Base-by-base conservation (phyloP, 2,888 invertebrate genomes). In the Brachynemurus nebulosus region DNA sequence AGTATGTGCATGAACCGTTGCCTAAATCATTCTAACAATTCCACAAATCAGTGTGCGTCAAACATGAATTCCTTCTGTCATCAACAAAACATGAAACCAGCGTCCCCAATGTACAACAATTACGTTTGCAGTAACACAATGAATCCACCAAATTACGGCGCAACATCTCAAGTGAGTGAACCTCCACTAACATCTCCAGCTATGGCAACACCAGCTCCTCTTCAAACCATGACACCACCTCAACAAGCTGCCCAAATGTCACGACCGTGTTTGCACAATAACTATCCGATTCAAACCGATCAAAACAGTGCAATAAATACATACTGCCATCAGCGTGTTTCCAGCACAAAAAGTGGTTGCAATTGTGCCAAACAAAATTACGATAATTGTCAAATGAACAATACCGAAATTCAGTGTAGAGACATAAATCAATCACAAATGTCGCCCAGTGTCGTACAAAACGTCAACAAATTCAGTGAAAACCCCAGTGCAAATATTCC, bases 371-470 rank as follows among this genome's bases (percentile, higher is more conserved):
- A 56, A 56, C 21, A 40, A n/a, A 14, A 19, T 40, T 40, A 25
- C 45, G 60, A 61, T 42, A 58, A 56, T 46, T 58, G 57, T 49
- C 52, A 53, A 40, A 59, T 55, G 48, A 43, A 44, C 3, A 50
- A 48, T 25, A 45, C 52, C 30, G 72, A 71, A 56, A 70, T 71
- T 40, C 72, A 72, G 54, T 72, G 71, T 46, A 66, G 68, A 40
- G 69, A 71, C 48, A 67, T 72, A 2, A 70, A 68, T 43, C 72
- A 70, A 53, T 71, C 70, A 0, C 70, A 71, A 57, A 14, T 14
- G 7, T 23, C 23, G 23, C 11, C 30, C 6, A n/a, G n/a, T n/a
- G n/a, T n/a, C n/a, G n/a, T n/a, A n/a, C 21, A 20, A 17, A 34
- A 17, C 12, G 34, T 17, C 7, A 12, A 30, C n/a, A 30, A n/a